phyloP scores from a whole-genome alignment of 2,113 vertebrate genomes.

The Centrocercus urophasianus region DNA sequence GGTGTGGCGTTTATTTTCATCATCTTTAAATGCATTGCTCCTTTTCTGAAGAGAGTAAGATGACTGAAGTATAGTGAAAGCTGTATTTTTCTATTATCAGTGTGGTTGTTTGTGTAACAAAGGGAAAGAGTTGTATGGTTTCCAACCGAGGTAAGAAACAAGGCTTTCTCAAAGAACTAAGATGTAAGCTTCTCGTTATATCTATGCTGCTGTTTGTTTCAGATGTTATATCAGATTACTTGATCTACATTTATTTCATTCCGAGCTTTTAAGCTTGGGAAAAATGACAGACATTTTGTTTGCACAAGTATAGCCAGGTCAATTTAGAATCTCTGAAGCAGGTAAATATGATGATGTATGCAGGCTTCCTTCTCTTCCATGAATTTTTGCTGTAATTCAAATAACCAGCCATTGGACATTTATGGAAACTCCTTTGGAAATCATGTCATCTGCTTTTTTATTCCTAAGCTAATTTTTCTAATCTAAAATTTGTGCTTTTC shows the following conservation, averaged over 20 bases:
- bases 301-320: neutral
- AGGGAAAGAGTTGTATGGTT: neutral
- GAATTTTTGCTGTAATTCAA: neutral
- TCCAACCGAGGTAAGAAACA: neutral
- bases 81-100: neutral
- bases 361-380: neutral
- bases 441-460: neutral
- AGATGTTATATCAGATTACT: neutral
- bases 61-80: neutral
- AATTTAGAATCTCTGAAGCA: neutral
- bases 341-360: neutral
- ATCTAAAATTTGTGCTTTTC: neutral
- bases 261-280: neutral
- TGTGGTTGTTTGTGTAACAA: neutral
- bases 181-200: neutral
- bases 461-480: neutral
- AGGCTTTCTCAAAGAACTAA: neutral
- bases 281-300: neutral
- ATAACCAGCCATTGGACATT: neutral
- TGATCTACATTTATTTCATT: neutral
- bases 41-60: slow-evolving; percentile 20
- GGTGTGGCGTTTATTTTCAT: neutral
- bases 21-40: slow-evolving; percentile 1
- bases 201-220: neutral
- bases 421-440: slow-evolving; percentile 1